Conservation (phyloP, 1,140 invertebrate species). For the Drosophila erecta region DNA sequence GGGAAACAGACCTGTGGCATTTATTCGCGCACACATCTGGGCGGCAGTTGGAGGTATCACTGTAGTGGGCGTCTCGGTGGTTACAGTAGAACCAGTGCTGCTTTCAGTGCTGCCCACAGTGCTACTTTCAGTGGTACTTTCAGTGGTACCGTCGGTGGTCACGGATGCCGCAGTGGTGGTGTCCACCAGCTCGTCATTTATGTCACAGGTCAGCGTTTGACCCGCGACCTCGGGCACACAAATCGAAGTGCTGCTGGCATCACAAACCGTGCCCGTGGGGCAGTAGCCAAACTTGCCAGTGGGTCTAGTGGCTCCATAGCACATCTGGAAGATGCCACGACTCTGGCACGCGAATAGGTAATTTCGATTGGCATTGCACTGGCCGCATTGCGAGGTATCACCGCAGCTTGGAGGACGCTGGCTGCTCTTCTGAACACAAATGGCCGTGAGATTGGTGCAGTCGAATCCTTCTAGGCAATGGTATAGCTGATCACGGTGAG, state of each 20-base stretch:
- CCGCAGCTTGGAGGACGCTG: constrained; percentile 69
- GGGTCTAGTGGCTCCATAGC: constrained; percentile 68
- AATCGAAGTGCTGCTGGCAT: constrained; percentile 63
- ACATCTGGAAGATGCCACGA: constrained; percentile 74
- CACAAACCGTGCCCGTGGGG: constrained; percentile 61
- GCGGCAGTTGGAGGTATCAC: constrained; percentile 24
- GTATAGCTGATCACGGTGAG: constrained; percentile 58
- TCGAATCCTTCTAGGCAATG: constrained; percentile 70
- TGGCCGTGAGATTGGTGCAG: constrained; percentile 66
- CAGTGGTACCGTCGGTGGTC: constrained; percentile 18
- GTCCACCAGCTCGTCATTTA: constrained; percentile 54
- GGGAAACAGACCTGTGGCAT: constrained; percentile 54
- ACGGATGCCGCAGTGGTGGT: constrained; percentile 19
- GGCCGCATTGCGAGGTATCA: constrained; percentile 71
- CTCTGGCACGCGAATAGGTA: constrained; percentile 75
- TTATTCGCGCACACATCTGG: constrained; percentile 41
- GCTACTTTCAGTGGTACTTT: neutral
- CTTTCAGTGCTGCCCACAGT: constrained; percentile 7
- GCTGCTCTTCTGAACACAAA: constrained; percentile 71
- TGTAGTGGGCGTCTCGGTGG: constrained; percentile 15
- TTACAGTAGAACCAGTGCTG: constrained; percentile 7
- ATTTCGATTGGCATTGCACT: constrained; percentile 71
- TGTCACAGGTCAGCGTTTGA: constrained; percentile 60
- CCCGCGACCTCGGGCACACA: constrained; percentile 41
- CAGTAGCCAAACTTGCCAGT: constrained; percentile 64